phyloP scores from a whole-genome alignment of 2,113 vertebrate species.

The Pristiophorus japonicus region DNA sequence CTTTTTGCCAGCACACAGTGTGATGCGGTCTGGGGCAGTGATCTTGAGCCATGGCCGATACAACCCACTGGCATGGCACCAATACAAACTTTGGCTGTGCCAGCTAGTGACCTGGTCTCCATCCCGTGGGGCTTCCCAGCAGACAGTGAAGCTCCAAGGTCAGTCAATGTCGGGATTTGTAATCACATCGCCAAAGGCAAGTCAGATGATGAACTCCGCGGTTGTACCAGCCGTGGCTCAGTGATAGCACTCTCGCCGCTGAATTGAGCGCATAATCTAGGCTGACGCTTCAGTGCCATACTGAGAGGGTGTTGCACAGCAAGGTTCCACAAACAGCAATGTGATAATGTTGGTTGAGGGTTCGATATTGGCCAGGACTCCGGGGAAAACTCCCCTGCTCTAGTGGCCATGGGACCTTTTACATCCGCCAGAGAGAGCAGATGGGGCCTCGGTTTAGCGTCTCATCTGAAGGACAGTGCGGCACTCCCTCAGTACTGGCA shows the following conservation, averaged over 20 bases:
- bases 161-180: background rate
- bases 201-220: background rate
- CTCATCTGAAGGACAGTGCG: too few relatives aligned
- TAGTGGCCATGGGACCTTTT: too few relatives aligned
- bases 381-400: background rate
- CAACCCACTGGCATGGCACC: background rate
- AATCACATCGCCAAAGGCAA: background rate
- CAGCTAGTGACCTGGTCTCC: background rate
- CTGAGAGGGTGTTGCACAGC: background rate
- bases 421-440: too few relatives aligned
- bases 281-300: background rate
- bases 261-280: background rate
- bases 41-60: too few relatives aligned
- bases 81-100: background rate
- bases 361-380: background rate
- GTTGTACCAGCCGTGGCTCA: background rate
- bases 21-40: too few relatives aligned
- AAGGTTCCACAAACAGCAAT: background rate
- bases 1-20: too few relatives aligned
- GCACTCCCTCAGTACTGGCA: too few relatives aligned
- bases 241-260: background rate
- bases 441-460: too few relatives aligned
- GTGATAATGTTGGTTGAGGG: background rate
- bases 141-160: background rate
- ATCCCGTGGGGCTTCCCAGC: background rate